Evolutionary conservation across 1,140 invertebrate species (phyloP), one percentile per base, ranked within the genome.

Genomic region (Phthorimaea operculella): DNA sequence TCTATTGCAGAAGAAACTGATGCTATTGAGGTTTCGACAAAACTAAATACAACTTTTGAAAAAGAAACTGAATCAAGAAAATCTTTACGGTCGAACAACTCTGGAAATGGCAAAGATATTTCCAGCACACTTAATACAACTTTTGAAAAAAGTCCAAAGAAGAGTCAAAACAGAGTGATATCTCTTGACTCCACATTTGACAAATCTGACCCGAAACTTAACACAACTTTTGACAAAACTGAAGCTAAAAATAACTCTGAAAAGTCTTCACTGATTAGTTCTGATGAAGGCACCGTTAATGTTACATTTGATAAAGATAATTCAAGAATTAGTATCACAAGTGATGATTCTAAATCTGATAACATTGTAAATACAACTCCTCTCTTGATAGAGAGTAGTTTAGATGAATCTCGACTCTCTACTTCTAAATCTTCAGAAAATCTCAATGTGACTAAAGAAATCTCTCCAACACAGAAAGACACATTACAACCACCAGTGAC

Each of bases 301-400:
- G 52, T 63, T 3, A 70, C 64, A 16, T 62, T 59, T 51, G 69
- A 77, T 21, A 73, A 74, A 17, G 65, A 74, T n/a, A 62, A 59
- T 15, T 78, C 75, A 1, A 63, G 52, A 33, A 70, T 82, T 1
- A 82, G 72, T 50, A 70, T 83, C 12, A 77, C 70, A 0, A 81
- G 76, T 66, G 76, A 82, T 54, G 75, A 80, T 9, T 75, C 70
- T 6, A 68, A 60, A 47, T 54, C 53, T 28, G 74, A 78, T 52
- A 72, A 76, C 48, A 72, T 77, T 33, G 51, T 74, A 0, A 82
- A 80, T 51, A 68, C 57, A 0, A 76, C 73, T 21, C 73, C 77
- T 17, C 33, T 80, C 4, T 57, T 84, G 6, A 70, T 84, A 39
- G 81, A 84, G n/a, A 84, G 78, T 55, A 80, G 73, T 52, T 55